Conservation (phyloP, 2,888 invertebrate species). For the Epinotia brunnichana region DNA sequence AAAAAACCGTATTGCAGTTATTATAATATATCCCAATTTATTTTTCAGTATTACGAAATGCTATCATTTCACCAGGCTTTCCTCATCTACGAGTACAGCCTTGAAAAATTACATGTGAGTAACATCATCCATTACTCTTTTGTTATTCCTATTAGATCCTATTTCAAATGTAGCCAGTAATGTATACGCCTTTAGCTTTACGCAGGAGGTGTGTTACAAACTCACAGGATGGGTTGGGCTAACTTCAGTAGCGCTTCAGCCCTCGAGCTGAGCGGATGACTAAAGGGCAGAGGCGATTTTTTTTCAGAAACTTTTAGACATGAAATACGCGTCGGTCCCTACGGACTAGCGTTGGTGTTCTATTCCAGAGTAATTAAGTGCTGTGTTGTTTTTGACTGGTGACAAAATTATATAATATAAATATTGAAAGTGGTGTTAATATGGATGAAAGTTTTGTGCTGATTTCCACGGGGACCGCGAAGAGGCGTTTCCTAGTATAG, state of each 20-base stretch:
- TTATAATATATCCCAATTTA: not conserved
- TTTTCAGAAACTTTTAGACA: slow-evolving; percentile 62
- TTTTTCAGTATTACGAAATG: not conserved
- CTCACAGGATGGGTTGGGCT: slow-evolving; percentile 28
- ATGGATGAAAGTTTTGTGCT: slow-evolving; percentile 50
- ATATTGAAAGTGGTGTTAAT: slow-evolving; percentile 33
- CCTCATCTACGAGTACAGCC: not conserved
- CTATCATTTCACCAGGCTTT: not conserved
- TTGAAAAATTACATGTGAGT: not conserved
- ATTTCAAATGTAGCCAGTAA: slow-evolving; percentile 11
- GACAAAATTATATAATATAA: slow-evolving; percentile 8
- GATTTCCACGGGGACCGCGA: slow-evolving; percentile 51
- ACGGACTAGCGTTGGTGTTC: slow-evolving; percentile 13
- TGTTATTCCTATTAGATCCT: not conserved
- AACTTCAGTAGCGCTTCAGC: slow-evolving; percentile 71
- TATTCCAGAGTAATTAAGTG: slow-evolving; percentile 24
- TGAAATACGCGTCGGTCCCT: slow-evolving; percentile 52
- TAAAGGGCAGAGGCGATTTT: slow-evolving; percentile 58
- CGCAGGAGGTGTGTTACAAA: slow-evolving; percentile 33
- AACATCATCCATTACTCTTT: not conserved
- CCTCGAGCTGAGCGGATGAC: slow-evolving; percentile 64
- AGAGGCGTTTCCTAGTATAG: slow-evolving; percentile 62
- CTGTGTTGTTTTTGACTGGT: slow-evolving; percentile 36
- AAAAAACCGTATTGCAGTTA: not conserved
- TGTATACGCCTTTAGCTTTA: slow-evolving; percentile 23